Evolutionary conservation across 2,888 invertebrate species (phyloP).

Genomic region (Cerastis leucographa): DNA sequence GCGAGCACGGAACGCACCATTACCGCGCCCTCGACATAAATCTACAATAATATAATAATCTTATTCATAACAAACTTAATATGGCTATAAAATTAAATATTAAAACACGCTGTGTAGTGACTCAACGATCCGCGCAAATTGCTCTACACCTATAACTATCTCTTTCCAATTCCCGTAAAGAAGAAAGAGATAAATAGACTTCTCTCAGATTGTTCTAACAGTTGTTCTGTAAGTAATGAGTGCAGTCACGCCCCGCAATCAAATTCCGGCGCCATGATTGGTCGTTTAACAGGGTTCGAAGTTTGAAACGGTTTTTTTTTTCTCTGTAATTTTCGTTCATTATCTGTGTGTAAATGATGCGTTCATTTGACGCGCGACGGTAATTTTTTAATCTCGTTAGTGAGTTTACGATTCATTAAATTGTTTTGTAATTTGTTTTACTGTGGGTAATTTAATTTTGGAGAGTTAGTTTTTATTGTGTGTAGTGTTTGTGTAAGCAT

Average conservation of each 20-base stretch:
- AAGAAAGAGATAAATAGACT: constrained; percentile 71
- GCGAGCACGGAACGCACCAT: constrained; percentile 76
- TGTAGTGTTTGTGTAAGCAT: background rate
- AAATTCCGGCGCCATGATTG: constrained; percentile 81
- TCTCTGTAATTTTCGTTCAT: constrained; percentile 81
- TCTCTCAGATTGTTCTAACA: constrained; percentile 55
- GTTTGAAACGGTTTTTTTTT: constrained; percentile 83
- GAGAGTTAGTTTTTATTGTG: constrained; percentile 18
- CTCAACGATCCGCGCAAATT: constrained; percentile 78
- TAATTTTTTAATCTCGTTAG: constrained; percentile 70
- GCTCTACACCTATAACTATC: constrained; percentile 67
- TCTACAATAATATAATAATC: constrained; percentile 82
- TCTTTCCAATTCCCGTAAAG: constrained; percentile 60
- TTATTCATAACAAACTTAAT: constrained; percentile 87
- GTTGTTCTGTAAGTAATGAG: constrained; percentile 84
- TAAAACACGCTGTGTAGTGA: constrained; percentile 85
- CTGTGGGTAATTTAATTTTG: constrained; percentile 54
- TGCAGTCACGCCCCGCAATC: constrained; percentile 87
- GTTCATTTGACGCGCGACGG: constrained; percentile 66
- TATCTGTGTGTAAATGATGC: constrained; percentile 74
- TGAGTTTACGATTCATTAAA: constrained; percentile 61
- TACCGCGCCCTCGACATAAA: constrained; percentile 83
- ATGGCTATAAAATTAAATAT: constrained; percentile 87
- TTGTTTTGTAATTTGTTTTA: constrained; percentile 55
- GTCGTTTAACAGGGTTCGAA: constrained; percentile 83